phyloP scores from a whole-genome alignment of 2,888 invertebrate genomes.

The Sarcophaga rosellei region DNA sequence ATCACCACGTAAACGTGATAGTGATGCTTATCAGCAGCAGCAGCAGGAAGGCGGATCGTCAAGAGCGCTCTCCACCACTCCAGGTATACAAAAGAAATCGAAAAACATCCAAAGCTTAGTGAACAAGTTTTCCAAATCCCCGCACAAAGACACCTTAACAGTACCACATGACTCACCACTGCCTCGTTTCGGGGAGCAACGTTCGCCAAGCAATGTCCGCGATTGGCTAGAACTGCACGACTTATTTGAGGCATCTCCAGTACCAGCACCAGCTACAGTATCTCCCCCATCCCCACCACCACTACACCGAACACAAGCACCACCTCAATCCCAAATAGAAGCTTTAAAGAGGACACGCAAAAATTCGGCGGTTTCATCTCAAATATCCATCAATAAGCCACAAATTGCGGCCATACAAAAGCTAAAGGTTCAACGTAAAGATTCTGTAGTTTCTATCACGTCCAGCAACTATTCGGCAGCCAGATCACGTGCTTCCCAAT shows the following conservation, averaged over 20 bases:
- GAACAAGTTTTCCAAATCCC: constrained; percentile 59
- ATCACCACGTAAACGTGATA: constrained; percentile 84
- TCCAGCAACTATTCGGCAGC: constrained; percentile 75
- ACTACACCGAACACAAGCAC: constrained; percentile 38
- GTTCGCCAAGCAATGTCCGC: constrained; percentile 80
- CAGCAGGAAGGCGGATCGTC: constrained; percentile 67
- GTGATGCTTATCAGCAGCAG: constrained; percentile 69
- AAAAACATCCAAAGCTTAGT: constrained; percentile 67
- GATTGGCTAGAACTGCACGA: constrained; percentile 81
- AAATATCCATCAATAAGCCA: constrained; percentile 72
- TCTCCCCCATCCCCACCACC: constrained; percentile 34
- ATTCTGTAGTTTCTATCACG: constrained; percentile 73
- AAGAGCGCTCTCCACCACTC: constrained; percentile 71
- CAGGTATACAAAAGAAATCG: constrained; percentile 73
- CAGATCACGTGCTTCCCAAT: constrained; percentile 68
- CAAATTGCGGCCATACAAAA: constrained; percentile 62
- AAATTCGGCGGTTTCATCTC: constrained; percentile 73
- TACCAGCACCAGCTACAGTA: constrained; percentile 9
- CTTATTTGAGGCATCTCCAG: constrained; percentile 72
- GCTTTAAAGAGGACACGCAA: constrained; percentile 63
- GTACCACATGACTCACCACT: constrained; percentile 68
- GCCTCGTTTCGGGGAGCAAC: constrained; percentile 79
- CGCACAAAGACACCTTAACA: constrained; percentile 58
- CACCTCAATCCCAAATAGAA: constrained; percentile 43
- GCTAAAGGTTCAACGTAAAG: constrained; percentile 68